Evolutionary conservation across 2,888 invertebrate genomes (phyloP).

Genomic region (Gryllus longicercus): DNA sequence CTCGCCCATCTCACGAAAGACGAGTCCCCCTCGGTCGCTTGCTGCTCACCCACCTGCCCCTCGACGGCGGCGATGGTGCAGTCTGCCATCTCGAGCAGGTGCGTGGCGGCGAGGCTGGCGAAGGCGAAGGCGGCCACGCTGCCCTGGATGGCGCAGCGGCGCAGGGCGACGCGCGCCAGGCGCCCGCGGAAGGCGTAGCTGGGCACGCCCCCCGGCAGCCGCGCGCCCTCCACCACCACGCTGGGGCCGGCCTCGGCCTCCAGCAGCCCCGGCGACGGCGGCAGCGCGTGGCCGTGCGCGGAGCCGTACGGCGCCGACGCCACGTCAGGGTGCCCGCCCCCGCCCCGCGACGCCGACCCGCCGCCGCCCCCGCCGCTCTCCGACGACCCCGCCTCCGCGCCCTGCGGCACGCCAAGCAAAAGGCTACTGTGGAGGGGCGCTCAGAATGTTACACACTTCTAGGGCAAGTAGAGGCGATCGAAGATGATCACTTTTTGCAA

Average conservation of each 20-base stretch:
- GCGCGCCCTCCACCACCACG: not conserved
- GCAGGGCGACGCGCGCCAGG: conserved; percentile 21
- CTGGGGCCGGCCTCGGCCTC: conserved; percentile 49
- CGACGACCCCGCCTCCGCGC: too few relatives aligned
- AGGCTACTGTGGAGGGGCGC: too few relatives aligned
- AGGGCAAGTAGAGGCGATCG: too few relatives aligned
- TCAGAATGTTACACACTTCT: too few relatives aligned
- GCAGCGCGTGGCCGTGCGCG: not conserved
- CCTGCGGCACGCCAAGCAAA: too few relatives aligned
- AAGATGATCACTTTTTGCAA: too few relatives aligned
- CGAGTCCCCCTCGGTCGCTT: not conserved
- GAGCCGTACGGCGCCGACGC: not conserved
- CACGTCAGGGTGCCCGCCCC: not conserved
- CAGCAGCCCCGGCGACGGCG: not conserved
- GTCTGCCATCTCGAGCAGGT: conserved; percentile 61
- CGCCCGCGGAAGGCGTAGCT: conserved; percentile 30
- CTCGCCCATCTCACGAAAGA: too few relatives aligned
- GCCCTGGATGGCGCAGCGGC: conserved; percentile 52
- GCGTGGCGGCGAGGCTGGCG: conserved; percentile 64
- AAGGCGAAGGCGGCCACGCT: conserved; percentile 69
- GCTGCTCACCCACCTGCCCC: conserved; percentile 44
- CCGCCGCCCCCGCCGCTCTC: too few relatives aligned
- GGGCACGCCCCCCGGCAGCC: conserved; percentile 25
- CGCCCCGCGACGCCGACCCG: not conserved
- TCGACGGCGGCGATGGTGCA: conserved; percentile 61